Base-by-base conservation (phyloP, 2,113 vertebrate species). In the Bufo bufo region DNA sequence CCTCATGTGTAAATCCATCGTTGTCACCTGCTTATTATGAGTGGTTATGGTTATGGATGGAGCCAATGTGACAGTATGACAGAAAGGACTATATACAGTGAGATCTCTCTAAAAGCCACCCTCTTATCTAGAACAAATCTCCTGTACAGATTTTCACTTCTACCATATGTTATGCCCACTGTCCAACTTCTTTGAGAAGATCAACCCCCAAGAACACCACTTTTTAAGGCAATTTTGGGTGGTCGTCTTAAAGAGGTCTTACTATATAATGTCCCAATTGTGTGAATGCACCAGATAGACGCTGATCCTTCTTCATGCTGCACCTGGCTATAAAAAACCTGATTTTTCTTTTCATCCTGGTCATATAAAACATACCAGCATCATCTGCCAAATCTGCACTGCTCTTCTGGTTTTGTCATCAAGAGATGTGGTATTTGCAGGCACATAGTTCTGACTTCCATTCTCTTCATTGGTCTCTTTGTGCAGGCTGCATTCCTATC, bases 331-430 rank as follows among this genome's bases (percentile, higher is more conserved):
- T 14, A 10, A 33, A 56, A 33, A 79, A 77, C 7, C 19, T 33
- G 77, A 79, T 8, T 54, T 5, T 66, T 13, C 43, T 33, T 33
- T 83, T 13, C 19, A 50, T 83, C 11, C 63, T 63, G 33, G 33
- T 85, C 47, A 45, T 85, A 23, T 52, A 63, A 52, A 61, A 33
- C 59, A 45, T 43, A n/a, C 14, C 49, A 8, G 20, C 63, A 86
- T 80, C 49, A 1, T 58, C 23, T 4, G 3, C 58, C 72, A 74
- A 74, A 20, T 87, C 65, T 3, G 52, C 4, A 23, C 54, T 72
- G 83, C 56, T 19, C 69, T 61, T 82, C 87, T 88, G 87, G 63
- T 88, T 84, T 83, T 84, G 80, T 65, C 61, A 88, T 88, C 59
- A 88, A 13, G 45, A 19, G 65, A 56, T 84, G 87, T 77, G 87